Conservation (phyloP, 2,797 vertebrate species). For the Sitta carolinensis region DNA sequence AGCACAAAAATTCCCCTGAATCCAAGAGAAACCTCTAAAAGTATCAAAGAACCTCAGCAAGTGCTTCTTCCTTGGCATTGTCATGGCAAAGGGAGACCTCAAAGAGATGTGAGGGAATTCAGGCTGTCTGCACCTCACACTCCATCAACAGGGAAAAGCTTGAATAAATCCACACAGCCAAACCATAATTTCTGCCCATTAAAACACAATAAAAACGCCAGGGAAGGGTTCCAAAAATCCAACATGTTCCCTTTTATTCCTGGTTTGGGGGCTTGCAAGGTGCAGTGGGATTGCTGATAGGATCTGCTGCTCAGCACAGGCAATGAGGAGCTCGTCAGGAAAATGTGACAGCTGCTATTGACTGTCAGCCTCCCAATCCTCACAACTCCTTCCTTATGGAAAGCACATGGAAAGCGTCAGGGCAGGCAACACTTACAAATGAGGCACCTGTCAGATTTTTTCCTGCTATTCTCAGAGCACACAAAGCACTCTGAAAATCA, state of each 20-base stretch:
- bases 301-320: background rate
- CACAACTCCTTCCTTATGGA: background rate
- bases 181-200: background rate
- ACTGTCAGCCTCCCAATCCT: constrained; percentile 15
- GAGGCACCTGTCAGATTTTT: constrained; percentile 17
- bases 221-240: background rate
- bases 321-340: background rate
- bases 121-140: background rate
- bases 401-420: constrained; percentile 23
- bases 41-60: background rate
- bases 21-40: background rate
- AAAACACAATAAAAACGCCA: background rate
- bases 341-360: constrained; percentile 1
- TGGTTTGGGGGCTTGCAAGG: background rate
- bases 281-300: background rate
- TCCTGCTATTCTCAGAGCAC: background rate
- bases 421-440: constrained; percentile 28
- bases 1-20: background rate
- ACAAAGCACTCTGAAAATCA: background rate
- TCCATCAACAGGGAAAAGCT: background rate
- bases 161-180: background rate
- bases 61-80: background rate
- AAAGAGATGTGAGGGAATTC: background rate
- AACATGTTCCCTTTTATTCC: accelerated
- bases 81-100: background rate